phyloP scores from a whole-genome alignment of 2,113 vertebrate genomes.

The Labeo catla region DNA sequence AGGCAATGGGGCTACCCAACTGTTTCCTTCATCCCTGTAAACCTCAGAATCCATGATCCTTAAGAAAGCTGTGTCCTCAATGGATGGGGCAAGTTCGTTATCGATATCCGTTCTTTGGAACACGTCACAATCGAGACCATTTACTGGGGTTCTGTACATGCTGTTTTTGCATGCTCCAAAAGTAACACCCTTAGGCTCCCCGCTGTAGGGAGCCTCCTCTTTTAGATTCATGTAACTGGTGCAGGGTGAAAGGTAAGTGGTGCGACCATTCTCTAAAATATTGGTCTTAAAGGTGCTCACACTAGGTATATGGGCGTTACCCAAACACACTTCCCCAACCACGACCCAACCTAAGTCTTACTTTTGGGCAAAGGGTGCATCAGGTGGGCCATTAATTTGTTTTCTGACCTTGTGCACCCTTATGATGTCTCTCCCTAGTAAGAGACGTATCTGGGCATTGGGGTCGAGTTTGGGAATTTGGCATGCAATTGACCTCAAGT shows the following conservation, averaged over 20 bases:
- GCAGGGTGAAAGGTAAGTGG: constrained; percentile 3
- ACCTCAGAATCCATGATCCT: constrained; percentile 24
- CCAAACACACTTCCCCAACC: constrained; percentile 19
- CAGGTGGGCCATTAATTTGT: constrained; percentile 31
- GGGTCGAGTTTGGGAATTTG: constrained; percentile 23
- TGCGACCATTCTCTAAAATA: constrained; percentile 28
- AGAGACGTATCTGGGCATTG: constrained; percentile 22
- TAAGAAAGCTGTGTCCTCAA: constrained; percentile 20
- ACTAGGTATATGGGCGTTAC: constrained; percentile 11
- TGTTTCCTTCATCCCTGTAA: neutral
- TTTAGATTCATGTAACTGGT: neutral
- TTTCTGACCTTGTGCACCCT: constrained; percentile 16
- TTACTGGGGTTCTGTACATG: neutral
- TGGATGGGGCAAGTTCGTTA: neutral
- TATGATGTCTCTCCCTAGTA: constrained; percentile 30
- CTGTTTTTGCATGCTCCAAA: neutral
- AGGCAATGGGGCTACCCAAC: constrained; percentile 43
- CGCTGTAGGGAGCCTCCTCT: neutral
- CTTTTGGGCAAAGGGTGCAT: constrained; percentile 24
- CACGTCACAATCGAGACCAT: neutral
- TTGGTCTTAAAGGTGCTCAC: constrained; percentile 13
- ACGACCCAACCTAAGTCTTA: constrained; percentile 39
- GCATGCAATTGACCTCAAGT: neutral
- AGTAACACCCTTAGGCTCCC: neutral
- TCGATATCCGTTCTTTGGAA: neutral